Evolutionary conservation across 2,797 vertebrate genomes (phyloP).

Genomic region (Fundulus diaphanus): DNA sequence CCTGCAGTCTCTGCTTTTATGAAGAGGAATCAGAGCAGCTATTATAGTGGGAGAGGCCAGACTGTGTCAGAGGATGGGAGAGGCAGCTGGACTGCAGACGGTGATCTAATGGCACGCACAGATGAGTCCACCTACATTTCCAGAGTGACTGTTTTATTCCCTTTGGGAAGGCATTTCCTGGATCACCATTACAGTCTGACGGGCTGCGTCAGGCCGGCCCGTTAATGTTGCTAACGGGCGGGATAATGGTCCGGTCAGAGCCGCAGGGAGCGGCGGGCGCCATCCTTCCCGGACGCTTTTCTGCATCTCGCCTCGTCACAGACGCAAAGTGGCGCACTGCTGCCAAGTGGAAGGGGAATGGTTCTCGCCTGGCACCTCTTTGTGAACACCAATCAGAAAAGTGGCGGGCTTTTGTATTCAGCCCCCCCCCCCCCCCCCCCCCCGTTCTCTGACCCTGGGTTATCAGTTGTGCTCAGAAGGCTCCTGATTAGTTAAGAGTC

Average conservation of each 20-base stretch:
- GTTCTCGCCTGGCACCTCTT: too few relatives aligned
- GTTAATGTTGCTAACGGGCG: neutral
- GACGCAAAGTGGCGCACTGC: neutral
- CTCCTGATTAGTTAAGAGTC: too few relatives aligned
- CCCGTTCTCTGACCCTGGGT: too few relatives aligned
- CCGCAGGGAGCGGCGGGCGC: too few relatives aligned
- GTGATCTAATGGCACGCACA: conserved; percentile 54
- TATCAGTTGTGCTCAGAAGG: too few relatives aligned
- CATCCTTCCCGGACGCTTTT: neutral
- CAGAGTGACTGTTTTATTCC: conserved; percentile 15
- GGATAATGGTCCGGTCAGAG: neutral
- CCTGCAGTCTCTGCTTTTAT: conserved; percentile 49
- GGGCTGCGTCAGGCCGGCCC: neutral
- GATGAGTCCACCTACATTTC: conserved; percentile 36
- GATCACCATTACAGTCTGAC: neutral
- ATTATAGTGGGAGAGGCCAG: conserved; percentile 62
- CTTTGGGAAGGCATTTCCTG: neutral
- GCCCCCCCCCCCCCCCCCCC: too few relatives aligned
- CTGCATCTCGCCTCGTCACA: neutral
- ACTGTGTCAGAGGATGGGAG: conserved; percentile 61
- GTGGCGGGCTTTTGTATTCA: too few relatives aligned
- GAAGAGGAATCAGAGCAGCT: conserved; percentile 64
- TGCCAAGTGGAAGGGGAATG: too few relatives aligned
- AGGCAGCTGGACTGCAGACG: conserved; percentile 58
- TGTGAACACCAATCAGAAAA: too few relatives aligned